These are phyloP conservation scores for Musca domestica DNA, from an alignment of 1,140 invertebrate genomes.

Conservation along the genomic window DNA sequence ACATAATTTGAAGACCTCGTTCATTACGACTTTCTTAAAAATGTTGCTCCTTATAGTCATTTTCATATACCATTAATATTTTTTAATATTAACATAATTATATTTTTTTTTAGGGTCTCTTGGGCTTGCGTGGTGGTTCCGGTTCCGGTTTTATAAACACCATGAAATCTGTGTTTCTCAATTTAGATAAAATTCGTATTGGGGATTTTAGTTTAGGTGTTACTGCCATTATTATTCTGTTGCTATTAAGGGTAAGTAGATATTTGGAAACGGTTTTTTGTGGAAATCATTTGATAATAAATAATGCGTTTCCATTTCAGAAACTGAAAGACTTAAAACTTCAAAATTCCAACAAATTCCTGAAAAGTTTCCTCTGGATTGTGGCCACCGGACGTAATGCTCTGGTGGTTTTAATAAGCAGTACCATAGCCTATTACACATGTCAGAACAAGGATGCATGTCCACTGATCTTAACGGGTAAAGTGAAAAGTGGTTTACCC, in stretches of 20 bases:
- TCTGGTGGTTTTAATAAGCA: conserved; percentile 67
- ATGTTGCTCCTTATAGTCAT: neutral
- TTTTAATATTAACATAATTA: no score
- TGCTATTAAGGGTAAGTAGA: conserved; percentile 64
- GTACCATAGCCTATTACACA: conserved; percentile 60
- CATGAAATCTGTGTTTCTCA: conserved; percentile 62
- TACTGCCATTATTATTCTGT: conserved; percentile 63
- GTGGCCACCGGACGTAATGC: conserved; percentile 76
- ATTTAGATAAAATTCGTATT: conserved; percentile 58
- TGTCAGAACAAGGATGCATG: conserved; percentile 53
- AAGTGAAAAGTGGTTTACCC: conserved; percentile 64
- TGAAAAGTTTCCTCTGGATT: conserved; percentile 67
- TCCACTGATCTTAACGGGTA: conserved; percentile 67
- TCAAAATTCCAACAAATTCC: conserved; percentile 32
- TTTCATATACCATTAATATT: neutral
- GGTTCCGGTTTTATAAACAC: conserved; percentile 62
- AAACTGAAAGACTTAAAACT: conserved; percentile 66
- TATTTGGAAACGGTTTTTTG: neutral
- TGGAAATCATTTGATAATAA: neutral
- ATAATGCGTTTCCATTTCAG: conserved; percentile 53
- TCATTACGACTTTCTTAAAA: no score
- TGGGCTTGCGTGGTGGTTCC: conserved; percentile 67
- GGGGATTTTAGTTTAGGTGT: conserved; percentile 67
- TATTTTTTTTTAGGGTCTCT: conserved; percentile 57
- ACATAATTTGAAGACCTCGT: no score